Base-by-base conservation (phyloP, 2,797 vertebrate species). In the Sebastes vulpes region DNA sequence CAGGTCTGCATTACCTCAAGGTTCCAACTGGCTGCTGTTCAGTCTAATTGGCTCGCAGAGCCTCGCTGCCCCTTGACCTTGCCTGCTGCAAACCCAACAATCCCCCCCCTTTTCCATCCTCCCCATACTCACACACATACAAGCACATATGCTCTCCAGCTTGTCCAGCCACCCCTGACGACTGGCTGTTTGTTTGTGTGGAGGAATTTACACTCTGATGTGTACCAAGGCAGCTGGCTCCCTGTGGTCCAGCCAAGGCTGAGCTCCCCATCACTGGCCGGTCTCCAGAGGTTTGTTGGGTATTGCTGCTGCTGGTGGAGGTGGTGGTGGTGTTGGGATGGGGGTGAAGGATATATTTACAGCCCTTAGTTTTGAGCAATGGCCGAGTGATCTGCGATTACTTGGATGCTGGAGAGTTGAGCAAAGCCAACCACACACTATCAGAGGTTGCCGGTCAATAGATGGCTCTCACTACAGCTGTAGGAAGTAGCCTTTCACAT, bases 101-200 rank as follows among this genome's bases (percentile, higher is more conserved):
- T 21, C 32, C 23, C 48, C 72, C 31, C 32, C 18, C 54, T 82
- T 85, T 86, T 50, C 16, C 53, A 58, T 57, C 52, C 63, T 59
- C 64, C 42, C 3, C 10, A 25, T 54, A 16, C 73, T 4, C 53
- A 5, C 10, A 21, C 52, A 32, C 68, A 63, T 20, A 9, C 7
- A 71, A 32, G 59, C 74, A 52, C 72, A 72, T 77, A 75, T 72
- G 65, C 79, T 84, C 61, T 81, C 59, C 75, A 73, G 69, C 72
- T 64, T 52, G 63, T 71, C 75, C 84, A 67, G 38, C 90, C 76
- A 80, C 79, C 83, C 88, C 68, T 91, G 84, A 89, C 85, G 65
- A 92, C 92, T 78, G 77, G 54, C 83, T 93, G 88, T 92, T 92
- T 93, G 89, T 94, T 91, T 93, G 78, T 81, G 35, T 84, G 75